Evolutionary conservation across 2,113 vertebrate genomes (phyloP).

Genomic region (Stigmatopora argus): DNA sequence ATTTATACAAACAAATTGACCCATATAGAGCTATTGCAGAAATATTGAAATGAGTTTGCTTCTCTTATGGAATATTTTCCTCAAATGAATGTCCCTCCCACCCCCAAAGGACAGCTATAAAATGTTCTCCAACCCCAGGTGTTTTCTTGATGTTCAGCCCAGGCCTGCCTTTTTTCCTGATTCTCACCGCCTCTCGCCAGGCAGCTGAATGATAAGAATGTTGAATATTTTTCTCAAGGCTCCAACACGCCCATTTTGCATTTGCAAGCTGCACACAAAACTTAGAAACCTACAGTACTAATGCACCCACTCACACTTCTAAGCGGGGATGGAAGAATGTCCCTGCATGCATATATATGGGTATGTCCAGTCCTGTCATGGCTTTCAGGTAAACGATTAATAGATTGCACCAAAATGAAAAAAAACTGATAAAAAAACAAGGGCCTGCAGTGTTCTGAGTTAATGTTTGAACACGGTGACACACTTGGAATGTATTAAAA

Average conservation of each 20-base stretch:
- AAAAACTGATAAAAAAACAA: constrained; percentile 8
- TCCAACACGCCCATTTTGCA: constrained; percentile 45
- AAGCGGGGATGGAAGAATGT: not conserved
- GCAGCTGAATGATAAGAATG: constrained; percentile 70
- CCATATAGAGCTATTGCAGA: not conserved
- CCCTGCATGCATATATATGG: constrained; percentile 6
- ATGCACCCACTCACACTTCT: not conserved
- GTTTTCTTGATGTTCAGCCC: constrained; percentile 58
- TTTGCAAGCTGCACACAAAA: not conserved
- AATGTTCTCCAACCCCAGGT: not conserved
- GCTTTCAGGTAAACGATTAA: constrained; percentile 53
- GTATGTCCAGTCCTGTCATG: constrained; percentile 28
- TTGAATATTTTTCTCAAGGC: constrained; percentile 59
- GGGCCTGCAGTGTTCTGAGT: constrained; percentile 44
- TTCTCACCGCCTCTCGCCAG: constrained; percentile 41
- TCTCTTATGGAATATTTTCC: too few species aligned
- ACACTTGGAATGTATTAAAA: constrained; percentile 58
- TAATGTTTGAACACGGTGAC: constrained; percentile 66
- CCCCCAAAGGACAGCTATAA: not conserved
- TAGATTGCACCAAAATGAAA: constrained; percentile 7
- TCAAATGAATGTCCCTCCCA: too few species aligned
- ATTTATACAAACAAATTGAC: not conserved
- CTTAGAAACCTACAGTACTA: constrained; percentile 7
- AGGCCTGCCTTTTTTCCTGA: constrained; percentile 41
- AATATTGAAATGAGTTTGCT: too few species aligned